Evolutionary conservation across 2,888 invertebrate species (phyloP).

Genomic region (Carterocephalus palaemon): DNA sequence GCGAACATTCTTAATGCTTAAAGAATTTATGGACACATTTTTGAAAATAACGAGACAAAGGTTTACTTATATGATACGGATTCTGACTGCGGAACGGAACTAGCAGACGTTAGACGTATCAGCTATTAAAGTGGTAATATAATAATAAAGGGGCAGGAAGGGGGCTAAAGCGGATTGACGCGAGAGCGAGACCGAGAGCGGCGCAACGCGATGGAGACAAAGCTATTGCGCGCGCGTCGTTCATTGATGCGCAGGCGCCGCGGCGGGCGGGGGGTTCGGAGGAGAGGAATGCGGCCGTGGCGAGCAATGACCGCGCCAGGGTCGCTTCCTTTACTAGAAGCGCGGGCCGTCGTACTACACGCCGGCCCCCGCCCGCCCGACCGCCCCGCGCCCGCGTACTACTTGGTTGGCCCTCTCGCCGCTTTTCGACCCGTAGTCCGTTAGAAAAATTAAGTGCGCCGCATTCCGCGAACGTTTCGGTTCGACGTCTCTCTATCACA

Average conservation of each 20-base stretch:
- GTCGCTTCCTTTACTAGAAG: constrained; percentile 78
- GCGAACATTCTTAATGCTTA: too few relatives aligned
- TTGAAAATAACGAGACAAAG: too few relatives aligned
- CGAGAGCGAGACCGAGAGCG: constrained; percentile 55
- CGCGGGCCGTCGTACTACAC: constrained; percentile 75
- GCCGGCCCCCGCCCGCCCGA: constrained; percentile 52
- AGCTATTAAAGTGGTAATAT: constrained; percentile 22
- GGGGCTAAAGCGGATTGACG: constrained; percentile 40
- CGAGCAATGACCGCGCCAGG: constrained; percentile 79
- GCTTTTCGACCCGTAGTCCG: constrained; percentile 75
- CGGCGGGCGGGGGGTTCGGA: constrained; percentile 48
- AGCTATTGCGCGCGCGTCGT: constrained; percentile 67
- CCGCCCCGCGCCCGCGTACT: constrained; percentile 45
- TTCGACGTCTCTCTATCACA: constrained; percentile 55
- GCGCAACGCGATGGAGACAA: constrained; percentile 43
- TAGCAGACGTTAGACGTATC: constrained; percentile 6
- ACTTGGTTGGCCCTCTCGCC: constrained; percentile 67
- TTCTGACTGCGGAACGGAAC: too few relatives aligned
- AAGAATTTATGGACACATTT: too few relatives aligned
- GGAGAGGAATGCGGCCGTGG: constrained; percentile 75
- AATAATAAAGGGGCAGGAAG: constrained; percentile 38
- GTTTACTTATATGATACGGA: too few relatives aligned
- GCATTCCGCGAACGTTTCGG: constrained; percentile 65
- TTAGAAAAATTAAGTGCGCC: constrained; percentile 77
- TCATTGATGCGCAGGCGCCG: constrained; percentile 76